phyloP scores from a whole-genome alignment of 2,113 vertebrate species.

The Poecile atricapillus region DNA sequence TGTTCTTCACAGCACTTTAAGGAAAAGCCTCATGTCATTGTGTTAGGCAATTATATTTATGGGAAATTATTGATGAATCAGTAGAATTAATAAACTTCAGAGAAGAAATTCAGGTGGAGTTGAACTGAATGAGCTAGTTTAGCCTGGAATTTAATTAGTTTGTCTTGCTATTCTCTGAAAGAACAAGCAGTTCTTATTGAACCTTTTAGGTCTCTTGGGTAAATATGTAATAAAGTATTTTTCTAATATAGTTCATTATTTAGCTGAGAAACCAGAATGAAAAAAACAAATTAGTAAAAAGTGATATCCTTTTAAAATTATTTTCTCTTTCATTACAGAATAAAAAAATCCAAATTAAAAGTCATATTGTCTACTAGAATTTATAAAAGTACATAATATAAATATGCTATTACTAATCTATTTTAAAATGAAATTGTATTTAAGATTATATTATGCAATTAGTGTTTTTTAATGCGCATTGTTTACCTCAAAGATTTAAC shows the following conservation, averaged over 20 bases:
- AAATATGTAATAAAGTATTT: background rate
- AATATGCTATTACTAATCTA: slow-evolving; percentile 7
- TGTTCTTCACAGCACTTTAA: background rate
- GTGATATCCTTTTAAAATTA: background rate
- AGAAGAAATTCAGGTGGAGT: background rate
- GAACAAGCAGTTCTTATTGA: background rate
- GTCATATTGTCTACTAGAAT: slow-evolving; percentile 16
- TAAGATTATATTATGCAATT: slow-evolving; percentile 35
- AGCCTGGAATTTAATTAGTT: background rate
- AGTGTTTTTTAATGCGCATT: background rate
- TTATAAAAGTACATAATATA: slow-evolving; percentile 39
- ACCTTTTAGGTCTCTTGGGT: background rate
- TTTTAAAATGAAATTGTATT: slow-evolving; percentile 34
- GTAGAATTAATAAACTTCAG: background rate
- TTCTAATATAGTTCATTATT: slow-evolving; percentile 27
- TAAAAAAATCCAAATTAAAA: slow-evolving; percentile 40
- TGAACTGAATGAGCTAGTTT: background rate
- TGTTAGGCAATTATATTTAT: background rate
- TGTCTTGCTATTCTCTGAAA: background rate
- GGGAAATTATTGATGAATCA: background rate
- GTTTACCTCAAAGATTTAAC: background rate
- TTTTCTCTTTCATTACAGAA: background rate
- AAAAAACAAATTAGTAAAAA: slow-evolving; percentile 53
- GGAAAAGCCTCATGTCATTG: background rate
- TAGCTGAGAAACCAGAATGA: slow-evolving; percentile 30